A percentile compares a stretch with the other conserved stretches of the same genome.
These are phyloP conservation scores for Mus spretus DNA, from an alignment of 2,797 vertebrate genomes.

Conservation along the genomic window DNA sequence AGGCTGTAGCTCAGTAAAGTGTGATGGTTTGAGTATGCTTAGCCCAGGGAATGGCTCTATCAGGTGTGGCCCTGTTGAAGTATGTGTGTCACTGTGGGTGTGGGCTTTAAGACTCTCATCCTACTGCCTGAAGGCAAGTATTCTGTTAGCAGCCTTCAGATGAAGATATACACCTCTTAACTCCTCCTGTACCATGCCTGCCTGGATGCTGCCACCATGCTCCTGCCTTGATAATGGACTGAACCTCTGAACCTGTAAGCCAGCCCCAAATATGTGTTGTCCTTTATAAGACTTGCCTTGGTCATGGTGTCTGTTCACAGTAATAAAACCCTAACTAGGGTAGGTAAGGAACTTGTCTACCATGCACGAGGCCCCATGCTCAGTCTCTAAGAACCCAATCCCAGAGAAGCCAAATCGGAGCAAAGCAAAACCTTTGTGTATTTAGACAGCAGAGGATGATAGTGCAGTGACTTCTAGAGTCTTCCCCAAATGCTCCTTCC, in stretches of 20 bases:
- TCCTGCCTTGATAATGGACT: not conserved
- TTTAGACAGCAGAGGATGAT: not conserved
- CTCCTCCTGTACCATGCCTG: not conserved
- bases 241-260: not conserved
- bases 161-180: not conserved
- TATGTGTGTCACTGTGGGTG: not conserved
- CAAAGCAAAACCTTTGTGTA: not conserved
- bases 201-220: not conserved
- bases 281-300: not conserved
- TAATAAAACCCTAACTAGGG: not conserved
- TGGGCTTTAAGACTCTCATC: not conserved
- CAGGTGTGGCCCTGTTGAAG: too few relatives aligned
- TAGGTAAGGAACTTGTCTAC: not conserved
- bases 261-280: not conserved
- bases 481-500: not conserved
- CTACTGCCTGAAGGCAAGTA: not conserved
- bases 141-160: not conserved
- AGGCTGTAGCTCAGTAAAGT: not conserved
- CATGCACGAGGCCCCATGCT: not conserved
- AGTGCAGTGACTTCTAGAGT: not conserved
- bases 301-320: not conserved
- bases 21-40: not conserved
- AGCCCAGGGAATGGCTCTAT: not conserved
- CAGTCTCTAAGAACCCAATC: not conserved
- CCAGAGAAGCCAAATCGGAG: not conserved